Evolutionary conservation across 2,797 vertebrate genomes (phyloP), one percentile per base, ranked within the genome.

Genomic region (Botia almorhae): DNA sequence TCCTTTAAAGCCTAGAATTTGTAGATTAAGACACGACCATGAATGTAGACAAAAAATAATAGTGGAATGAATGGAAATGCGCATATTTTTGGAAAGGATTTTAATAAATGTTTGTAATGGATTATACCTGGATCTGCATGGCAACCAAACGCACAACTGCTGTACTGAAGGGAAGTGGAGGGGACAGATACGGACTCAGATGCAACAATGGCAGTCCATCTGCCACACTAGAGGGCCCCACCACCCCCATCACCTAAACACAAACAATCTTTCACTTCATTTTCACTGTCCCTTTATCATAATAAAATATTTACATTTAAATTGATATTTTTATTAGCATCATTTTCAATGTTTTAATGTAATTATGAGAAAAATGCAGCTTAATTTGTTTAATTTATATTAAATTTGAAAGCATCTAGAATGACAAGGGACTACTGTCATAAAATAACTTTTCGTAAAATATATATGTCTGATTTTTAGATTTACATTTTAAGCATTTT

Each of bases 151-250:
- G 95, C 85, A 99, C 98, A 90, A 99, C 98, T 33, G 98, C 97
- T 55, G 97, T 99, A 93, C 98, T 99, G 95, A 99, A 99, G 87
- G 98, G 98, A 85, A 99, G 96, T 82, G 98, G 98, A 83, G 98
- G 98, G 82, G 98, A 99, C 84, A 99, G 95, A 93, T 99, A 99
- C 85, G 98, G 98, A 93, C 98, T 99, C 90, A 99, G 95, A 94
- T 99, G 98, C 92, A 99, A 96, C 87, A 99, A 95, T 82, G 98
- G 98, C 75, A 99, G 94, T 85, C 98, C 98, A n/a, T 99, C 98
- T 58, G 98, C 98, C 91, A 99, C 98, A 86, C 98, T 99, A 91
- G 98, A 99, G 79, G 98, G 98, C 85, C 98, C 98, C 81, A 99
- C 97, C 81, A 99, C 98, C 83, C 98, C 97, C 98, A 99, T 99